phyloP scores from a whole-genome alignment of 1,140 invertebrate species.

The Holotrichia oblita region DNA sequence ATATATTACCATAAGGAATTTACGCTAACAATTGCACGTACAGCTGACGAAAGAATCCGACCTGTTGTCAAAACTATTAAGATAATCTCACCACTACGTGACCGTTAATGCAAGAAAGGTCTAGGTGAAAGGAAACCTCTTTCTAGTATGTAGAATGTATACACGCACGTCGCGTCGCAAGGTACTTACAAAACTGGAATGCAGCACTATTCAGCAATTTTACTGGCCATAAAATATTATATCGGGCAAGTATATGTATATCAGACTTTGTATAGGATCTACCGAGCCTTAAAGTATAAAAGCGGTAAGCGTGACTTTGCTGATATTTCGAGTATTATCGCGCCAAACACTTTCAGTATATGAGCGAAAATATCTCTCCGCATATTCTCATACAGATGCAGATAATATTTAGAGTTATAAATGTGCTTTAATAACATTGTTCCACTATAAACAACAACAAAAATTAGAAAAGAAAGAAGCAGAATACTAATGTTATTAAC shows the following conservation, averaged over 20 bases:
- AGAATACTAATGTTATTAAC: not conserved
- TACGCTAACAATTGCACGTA: not conserved
- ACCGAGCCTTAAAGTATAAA: not conserved
- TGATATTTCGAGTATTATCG: not conserved
- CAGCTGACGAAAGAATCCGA: not conserved
- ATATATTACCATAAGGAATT: too few species aligned
- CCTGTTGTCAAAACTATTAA: constrained; percentile 6
- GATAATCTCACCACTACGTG: not conserved
- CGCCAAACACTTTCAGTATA: not conserved
- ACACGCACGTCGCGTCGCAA: not conserved
- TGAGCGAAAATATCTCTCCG: not conserved
- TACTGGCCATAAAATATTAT: not conserved
- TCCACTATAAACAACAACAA: not conserved
- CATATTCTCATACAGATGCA: too few species aligned
- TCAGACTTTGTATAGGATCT: not conserved
- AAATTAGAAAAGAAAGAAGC: not conserved
- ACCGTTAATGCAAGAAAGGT: not conserved
- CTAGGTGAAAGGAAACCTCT: not conserved
- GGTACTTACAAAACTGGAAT: not conserved
- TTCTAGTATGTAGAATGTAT: too few species aligned
- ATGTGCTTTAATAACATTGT: not conserved
- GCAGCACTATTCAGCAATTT: too few species aligned
- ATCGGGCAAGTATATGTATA: not conserved
- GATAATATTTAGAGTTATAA: not conserved
- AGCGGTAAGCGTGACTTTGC: not conserved